Base-by-base conservation (phyloP, 1,140 invertebrate species). In the Diploscapter pachys region DNA sequence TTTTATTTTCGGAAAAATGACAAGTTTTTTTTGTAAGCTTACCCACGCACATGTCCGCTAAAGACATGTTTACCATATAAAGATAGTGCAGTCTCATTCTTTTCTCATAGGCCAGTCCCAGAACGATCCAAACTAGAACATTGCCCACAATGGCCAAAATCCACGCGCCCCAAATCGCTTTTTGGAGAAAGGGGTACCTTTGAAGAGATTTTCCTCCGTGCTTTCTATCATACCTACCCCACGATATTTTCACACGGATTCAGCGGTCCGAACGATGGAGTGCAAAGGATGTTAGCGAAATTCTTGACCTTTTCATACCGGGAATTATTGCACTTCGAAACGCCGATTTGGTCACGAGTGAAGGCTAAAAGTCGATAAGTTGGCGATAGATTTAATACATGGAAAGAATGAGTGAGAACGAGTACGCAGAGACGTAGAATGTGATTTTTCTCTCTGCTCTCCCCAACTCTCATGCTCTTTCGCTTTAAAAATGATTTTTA, bases 161-260 rank as follows among this genome's bases (percentile, higher is more conserved):
- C 5, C 92, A 89, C 0, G 93, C 89, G 74, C 93, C 86, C 93
- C 93, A 95, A n/a, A 94, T 92, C 59, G 91, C 89, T 13, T 90
- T 89, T 4, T 93, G 89, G 0, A 94, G 88, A 81, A 87, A 91
- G 62, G 90, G 88, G 84, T 31, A 31, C 31, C 31, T 31, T 31
- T 31, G 31, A 31, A 31, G 31, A 31, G 1, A 1, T 31, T 31
- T 31, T 31, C 31, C 31, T 31, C 1, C 31, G 31, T 31, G 1
- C 31, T 31, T 31, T 31, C 31, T 31, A 31, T 31, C 31, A 31
- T 31, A 31, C 31, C 31, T 83, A 92, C 11, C 93, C 93, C 91
- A 95, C 92, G 4, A 95, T 91, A 82, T 95, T 93, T 86, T 94
- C 93, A 84, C 93, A 91, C 4, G 93, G 93, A 86, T 93, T 95